Percentiles rank a stretch among this genome's conserved stretches.
phyloP scores from a whole-genome alignment of 2,797 vertebrate species.

The Gymnocypris eckloni region DNA sequence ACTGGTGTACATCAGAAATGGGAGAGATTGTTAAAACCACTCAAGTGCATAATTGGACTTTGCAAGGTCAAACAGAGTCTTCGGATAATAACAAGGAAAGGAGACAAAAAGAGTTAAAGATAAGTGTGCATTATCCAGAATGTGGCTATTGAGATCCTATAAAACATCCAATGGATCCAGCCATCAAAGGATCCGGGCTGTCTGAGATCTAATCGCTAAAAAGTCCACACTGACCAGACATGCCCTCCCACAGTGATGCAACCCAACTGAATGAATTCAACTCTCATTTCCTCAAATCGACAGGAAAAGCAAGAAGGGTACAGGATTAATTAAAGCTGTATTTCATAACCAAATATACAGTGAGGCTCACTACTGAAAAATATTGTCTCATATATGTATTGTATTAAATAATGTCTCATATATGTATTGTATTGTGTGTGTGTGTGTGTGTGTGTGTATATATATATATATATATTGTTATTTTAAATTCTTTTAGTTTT shows the following conservation, averaged over 20 bases:
- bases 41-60: slow-evolving; percentile 17
- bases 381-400: too few species aligned
- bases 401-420: background rate
- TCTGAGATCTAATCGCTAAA: slow-evolving; percentile 29
- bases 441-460: too few species aligned
- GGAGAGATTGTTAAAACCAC: slow-evolving; percentile 7
- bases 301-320: background rate
- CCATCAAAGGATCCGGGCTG: background rate
- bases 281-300: background rate
- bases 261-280: background rate
- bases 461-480: too few species aligned
- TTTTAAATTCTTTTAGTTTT: too few species aligned
- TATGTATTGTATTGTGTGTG: too few species aligned
- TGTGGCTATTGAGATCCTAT: slow-evolving; percentile 49
- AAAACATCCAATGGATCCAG: background rate
- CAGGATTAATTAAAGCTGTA: background rate
- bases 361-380: background rate
- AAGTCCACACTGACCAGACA: background rate
- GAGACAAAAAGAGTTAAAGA: background rate
- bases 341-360: background rate
- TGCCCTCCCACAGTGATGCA: background rate
- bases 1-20: background rate
- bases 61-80: background rate
- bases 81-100: background rate
- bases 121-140: slow-evolving; percentile 26